Evolutionary conservation across 1,140 invertebrate genomes (phyloP).

Genomic region (Saccostrea echinata): DNA sequence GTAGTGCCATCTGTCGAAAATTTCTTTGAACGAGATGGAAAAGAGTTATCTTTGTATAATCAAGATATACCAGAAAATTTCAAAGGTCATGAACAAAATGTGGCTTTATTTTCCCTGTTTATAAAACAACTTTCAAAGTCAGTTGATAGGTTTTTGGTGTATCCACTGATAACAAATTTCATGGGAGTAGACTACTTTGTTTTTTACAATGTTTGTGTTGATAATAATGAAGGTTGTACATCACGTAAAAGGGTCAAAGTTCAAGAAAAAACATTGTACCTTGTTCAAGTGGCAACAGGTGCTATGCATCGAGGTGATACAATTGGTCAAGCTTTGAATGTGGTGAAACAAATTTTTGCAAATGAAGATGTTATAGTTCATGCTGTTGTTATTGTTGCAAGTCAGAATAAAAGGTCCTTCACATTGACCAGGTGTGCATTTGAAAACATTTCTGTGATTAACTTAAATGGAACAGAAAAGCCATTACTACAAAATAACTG

Average conservation of each 20-base stretch:
- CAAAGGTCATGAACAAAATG: not conserved
- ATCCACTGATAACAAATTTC: not conserved
- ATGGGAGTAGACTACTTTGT: slow-evolving; percentile 41
- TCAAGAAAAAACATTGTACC: slow-evolving; percentile 35
- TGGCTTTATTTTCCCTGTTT: not conserved
- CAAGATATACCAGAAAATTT: not conserved
- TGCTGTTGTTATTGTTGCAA: slow-evolving; percentile 40
- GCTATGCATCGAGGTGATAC: slow-evolving; percentile 28
- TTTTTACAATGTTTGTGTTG: not conserved
- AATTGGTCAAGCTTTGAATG: slow-evolving; percentile 24
- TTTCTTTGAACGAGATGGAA: not conserved
- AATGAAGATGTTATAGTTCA: slow-evolving; percentile 14
- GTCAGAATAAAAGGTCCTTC: not conserved
- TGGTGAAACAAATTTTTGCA: slow-evolving; percentile 39
- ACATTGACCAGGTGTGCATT: slow-evolving; percentile 14
- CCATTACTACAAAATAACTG: not conserved
- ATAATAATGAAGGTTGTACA: not conserved
- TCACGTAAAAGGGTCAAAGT: not conserved
- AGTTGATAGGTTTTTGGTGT: not conserved
- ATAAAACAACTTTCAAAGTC: not conserved
- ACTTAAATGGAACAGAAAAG: not conserved
- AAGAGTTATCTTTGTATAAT: not conserved
- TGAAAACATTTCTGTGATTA: slow-evolving; percentile 38
- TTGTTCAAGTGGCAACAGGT: slow-evolving; percentile 46
- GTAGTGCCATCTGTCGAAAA: not conserved